Percentiles rank a stretch among this genome's conserved stretches.
These are phyloP conservation scores for Esperia sulphurella DNA, from an alignment of 2,888 invertebrate species.

Conservation along the genomic window DNA sequence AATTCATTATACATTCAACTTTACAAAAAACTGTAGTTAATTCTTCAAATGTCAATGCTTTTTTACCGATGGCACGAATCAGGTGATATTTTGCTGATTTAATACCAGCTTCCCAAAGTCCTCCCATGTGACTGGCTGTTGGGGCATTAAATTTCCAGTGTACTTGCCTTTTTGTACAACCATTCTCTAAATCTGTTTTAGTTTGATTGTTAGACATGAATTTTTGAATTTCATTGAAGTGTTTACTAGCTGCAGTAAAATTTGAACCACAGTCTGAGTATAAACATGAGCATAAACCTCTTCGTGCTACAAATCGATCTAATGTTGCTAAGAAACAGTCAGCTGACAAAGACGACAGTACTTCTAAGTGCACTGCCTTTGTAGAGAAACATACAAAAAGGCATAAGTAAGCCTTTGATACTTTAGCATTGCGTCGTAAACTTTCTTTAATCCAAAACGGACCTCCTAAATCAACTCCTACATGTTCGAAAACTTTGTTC, in stretches of 20 bases:
- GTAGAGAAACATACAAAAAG: no score
- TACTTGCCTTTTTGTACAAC: no score
- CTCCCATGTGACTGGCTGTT: conserved; percentile 10
- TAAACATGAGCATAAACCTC: conserved; percentile 9
- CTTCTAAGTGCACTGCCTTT: conserved; percentile 20
- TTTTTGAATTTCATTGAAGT: conserved; percentile 6
- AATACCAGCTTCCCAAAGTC: conserved; percentile 15
- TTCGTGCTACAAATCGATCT: conserved; percentile 12
- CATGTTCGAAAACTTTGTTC: conserved; percentile 4
- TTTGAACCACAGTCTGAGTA: conserved; percentile 16
- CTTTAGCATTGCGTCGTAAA: no score
- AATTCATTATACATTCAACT: conserved; percentile 13
- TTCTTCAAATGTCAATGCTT: conserved; percentile 15
- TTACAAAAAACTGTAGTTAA: conserved; percentile 13
- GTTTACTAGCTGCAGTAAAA: conserved; percentile 12
- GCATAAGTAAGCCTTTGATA: no score
- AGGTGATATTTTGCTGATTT: conserved; percentile 17
- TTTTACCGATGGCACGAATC: conserved; percentile 7
- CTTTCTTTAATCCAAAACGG: conserved; percentile 12
- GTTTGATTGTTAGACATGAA: neutral
- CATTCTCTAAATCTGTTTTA: no score
- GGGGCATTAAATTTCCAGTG: conserved; percentile 10
- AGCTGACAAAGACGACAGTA: conserved; percentile 3
- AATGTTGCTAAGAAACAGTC: conserved; percentile 14
- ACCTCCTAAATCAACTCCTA: conserved; percentile 11